Percentiles rank a stretch among this genome's conserved stretches.
Conservation (phyloP, 2,888 invertebrate species). For the Phymatocera aterrima region DNA sequence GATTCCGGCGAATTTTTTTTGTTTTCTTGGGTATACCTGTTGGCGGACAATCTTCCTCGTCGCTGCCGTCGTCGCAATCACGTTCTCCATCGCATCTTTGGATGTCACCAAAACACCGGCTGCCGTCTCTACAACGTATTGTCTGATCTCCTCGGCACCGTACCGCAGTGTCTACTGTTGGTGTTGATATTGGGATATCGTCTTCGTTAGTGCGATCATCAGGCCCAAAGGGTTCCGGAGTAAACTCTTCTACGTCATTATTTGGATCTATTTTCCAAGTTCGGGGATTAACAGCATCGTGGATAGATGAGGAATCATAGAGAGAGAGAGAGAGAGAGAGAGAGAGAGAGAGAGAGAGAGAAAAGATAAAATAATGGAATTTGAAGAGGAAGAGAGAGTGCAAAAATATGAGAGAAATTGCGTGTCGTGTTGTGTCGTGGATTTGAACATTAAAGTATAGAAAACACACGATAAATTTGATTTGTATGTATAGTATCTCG, state of each 20-base stretch:
- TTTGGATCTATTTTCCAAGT: background rate
- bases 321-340: background rate
- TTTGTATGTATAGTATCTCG: background rate
- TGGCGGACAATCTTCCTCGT: slow-evolving; percentile 80
- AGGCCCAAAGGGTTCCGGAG: too few species aligned
- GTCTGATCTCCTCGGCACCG: slow-evolving; percentile 77
- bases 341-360: background rate
- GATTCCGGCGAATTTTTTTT: too few species aligned
- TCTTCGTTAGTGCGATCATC: too few species aligned
- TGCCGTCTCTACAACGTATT: slow-evolving; percentile 76
- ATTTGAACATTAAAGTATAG: background rate
- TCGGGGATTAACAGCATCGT: background rate
- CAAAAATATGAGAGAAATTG: too few species aligned
- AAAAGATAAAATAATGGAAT: background rate
- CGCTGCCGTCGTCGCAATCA: slow-evolving; percentile 83
- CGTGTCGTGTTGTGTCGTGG: background rate
- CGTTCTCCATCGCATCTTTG: slow-evolving; percentile 80
- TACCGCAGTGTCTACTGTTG: background rate
- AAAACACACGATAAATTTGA: background rate
- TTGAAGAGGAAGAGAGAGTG: background rate
- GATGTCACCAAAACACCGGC: slow-evolving; percentile 77
- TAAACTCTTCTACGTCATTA: background rate
- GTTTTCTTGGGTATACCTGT: slow-evolving; percentile 57
- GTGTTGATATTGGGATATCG: background rate
- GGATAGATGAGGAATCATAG: background rate